Conservation (phyloP, 2,888 invertebrate genomes). For the Eudiplozoon nipponicum region DNA sequence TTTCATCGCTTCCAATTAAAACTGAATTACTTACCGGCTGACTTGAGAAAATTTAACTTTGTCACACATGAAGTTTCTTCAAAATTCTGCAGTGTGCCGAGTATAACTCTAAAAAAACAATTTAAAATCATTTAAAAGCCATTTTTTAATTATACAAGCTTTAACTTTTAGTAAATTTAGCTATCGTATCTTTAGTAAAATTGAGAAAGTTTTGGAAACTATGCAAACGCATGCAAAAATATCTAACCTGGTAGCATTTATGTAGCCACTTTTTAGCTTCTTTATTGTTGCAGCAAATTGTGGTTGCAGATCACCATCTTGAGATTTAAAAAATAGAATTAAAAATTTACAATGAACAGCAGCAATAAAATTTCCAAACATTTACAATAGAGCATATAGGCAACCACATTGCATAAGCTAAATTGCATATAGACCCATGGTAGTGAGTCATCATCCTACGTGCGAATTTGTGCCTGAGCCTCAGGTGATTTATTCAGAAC, state of each 20-base stretch:
- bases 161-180: neutral
- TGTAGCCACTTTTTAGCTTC: constrained; percentile 82
- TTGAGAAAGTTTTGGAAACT: neutral
- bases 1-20: too few relatives aligned
- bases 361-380: too few relatives aligned
- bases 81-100: constrained; percentile 74
- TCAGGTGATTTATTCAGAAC: too few relatives aligned
- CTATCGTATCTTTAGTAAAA: neutral
- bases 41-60: constrained; percentile 51
- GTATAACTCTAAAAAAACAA: constrained; percentile 39
- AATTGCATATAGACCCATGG: too few relatives aligned
- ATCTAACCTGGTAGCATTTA: constrained; percentile 52
- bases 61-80: constrained; percentile 82
- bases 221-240: too few relatives aligned
- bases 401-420: too few relatives aligned
- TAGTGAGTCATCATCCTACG: too few relatives aligned
- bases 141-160: neutral
- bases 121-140: neutral
- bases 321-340: constrained; percentile 7
- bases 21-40: constrained; percentile 6
- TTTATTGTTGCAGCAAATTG: constrained; percentile 91
- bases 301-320: constrained; percentile 18
- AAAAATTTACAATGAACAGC: constrained; percentile 4
- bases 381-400: too few relatives aligned
- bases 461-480: too few relatives aligned